Evolutionary conservation across 2,113 vertebrate genomes (phyloP).

Genomic region (Paracanthobrama guichenoti): DNA sequence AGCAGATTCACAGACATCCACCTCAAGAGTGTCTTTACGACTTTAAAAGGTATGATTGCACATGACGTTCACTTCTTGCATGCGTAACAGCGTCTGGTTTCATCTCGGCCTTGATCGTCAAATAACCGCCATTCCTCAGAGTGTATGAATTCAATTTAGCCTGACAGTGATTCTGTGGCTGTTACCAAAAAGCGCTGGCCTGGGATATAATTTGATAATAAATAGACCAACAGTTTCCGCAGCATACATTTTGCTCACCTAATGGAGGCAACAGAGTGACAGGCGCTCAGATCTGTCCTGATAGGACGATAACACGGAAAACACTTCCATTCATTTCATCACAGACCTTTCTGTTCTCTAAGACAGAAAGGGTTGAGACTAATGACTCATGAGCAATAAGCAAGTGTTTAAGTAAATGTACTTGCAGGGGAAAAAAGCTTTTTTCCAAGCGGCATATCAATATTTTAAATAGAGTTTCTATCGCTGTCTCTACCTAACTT

Average conservation of each 20-base stretch:
- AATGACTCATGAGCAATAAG: constrained; percentile 98
- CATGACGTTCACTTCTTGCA: constrained; percentile 64
- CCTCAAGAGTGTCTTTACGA: constrained; percentile 35
- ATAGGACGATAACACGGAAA: constrained; percentile 69
- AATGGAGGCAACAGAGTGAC: constrained; percentile 68
- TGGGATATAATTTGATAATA: constrained; percentile 75
- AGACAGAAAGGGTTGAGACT: constrained; percentile 83
- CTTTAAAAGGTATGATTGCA: constrained; percentile 62
- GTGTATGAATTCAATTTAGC: constrained; percentile 62
- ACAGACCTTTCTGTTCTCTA: constrained; percentile 79
- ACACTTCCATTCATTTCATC: constrained; percentile 83
- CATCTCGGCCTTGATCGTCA: constrained; percentile 68
- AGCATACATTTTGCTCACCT: constrained; percentile 59
- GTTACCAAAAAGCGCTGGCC: constrained; percentile 69
- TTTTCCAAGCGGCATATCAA: constrained; percentile 97
- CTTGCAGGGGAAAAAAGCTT: constrained; percentile 81
- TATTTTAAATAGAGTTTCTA: constrained; percentile 98
- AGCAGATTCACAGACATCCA: constrained; percentile 47
- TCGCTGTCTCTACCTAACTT: constrained; percentile 89
- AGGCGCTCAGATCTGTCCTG: constrained; percentile 65
- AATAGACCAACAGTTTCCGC: constrained; percentile 72
- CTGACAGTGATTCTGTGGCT: constrained; percentile 68
- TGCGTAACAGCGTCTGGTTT: constrained; percentile 58
- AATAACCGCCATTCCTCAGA: constrained; percentile 67
- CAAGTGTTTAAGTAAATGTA: constrained; percentile 96